Conservation (phyloP, 2,113 vertebrate genomes). For the Myotis brandtii region DNA sequence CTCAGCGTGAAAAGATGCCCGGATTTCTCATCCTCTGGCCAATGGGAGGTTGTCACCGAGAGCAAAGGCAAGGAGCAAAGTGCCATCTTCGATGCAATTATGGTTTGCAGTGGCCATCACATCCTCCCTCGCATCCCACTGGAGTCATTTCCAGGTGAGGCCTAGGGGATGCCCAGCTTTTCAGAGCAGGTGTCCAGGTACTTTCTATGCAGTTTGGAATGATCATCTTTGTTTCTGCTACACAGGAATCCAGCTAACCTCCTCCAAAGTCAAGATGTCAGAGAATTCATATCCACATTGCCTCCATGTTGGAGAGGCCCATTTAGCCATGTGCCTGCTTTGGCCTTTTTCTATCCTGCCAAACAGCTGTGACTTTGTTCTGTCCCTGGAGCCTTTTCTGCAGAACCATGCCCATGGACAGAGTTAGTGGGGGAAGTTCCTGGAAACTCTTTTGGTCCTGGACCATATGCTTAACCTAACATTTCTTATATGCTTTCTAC, state of each 20-base stretch:
- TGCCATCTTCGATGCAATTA: slow-evolving; percentile 87
- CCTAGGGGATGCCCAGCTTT: too few relatives aligned
- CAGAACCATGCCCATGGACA: not conserved
- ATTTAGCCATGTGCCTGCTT: not conserved
- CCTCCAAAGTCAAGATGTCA: not conserved
- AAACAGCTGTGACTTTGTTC: not conserved
- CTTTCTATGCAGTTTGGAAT: not conserved
- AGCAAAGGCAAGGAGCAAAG: slow-evolving; percentile 83
- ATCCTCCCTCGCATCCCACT: slow-evolving; percentile 84
- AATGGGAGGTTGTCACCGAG: slow-evolving; percentile 88
- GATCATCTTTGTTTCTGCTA: not conserved
- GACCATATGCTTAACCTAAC: not conserved
- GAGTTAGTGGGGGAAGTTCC: not conserved
- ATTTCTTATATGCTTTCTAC: not conserved
- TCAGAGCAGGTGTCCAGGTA: not conserved
- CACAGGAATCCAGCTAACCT: not conserved
- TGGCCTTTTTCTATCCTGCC: not conserved
- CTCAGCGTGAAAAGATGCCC: slow-evolving; percentile 80
- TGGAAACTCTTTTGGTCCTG: not conserved
- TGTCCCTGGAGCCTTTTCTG: not conserved
- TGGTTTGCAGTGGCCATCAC: slow-evolving; percentile 88
- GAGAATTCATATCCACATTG: not conserved
- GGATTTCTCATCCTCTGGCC: slow-evolving; percentile 86
- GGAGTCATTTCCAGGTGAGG: slow-evolving; percentile 87
- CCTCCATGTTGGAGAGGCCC: not conserved